phyloP scores from a whole-genome alignment of 2,113 vertebrate species.

The Rhinolophus ferrumequinum region DNA sequence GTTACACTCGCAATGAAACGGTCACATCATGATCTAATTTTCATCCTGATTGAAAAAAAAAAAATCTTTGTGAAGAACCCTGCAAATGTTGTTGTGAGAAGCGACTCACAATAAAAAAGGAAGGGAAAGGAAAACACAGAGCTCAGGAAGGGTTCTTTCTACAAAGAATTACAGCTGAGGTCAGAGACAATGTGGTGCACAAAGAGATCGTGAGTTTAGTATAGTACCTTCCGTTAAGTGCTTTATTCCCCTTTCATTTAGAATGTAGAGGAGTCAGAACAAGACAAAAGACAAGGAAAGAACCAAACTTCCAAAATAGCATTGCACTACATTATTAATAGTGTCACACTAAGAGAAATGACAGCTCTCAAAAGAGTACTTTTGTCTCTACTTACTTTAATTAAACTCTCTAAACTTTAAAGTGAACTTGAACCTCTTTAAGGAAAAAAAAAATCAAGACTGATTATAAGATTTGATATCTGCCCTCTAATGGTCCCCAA shows the following conservation, averaged over 20 bases:
- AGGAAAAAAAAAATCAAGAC: background rate
- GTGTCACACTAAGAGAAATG: slow-evolving; percentile 66
- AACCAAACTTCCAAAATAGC: slow-evolving; percentile 77
- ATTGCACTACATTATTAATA: slow-evolving; percentile 67
- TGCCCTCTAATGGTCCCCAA: slow-evolving; percentile 71
- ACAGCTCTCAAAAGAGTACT: slow-evolving; percentile 77
- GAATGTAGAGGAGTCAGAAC: slow-evolving; percentile 43
- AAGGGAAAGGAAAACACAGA: slow-evolving; percentile 29
- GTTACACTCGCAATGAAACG: slow-evolving; percentile 29
- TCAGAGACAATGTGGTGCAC: background rate
- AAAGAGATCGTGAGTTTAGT: background rate
- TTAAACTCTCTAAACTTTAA: slow-evolving; percentile 76
- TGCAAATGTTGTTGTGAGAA: slow-evolving; percentile 61
- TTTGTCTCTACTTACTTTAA: slow-evolving; percentile 83
- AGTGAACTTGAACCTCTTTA: slow-evolving; percentile 66
- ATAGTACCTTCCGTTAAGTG: background rate
- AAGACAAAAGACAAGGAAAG: slow-evolving; percentile 67
- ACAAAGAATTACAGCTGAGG: background rate
- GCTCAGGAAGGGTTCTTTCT: slow-evolving; percentile 31
- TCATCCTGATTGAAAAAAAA: background rate
- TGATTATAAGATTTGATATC: slow-evolving; percentile 45
- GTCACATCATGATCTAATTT: slow-evolving; percentile 48
- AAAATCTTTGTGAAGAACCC: background rate
- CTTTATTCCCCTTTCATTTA: slow-evolving; percentile 38
- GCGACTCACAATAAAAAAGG: slow-evolving; percentile 39